These are phyloP conservation scores for Brachionus paranguensis DNA, from an alignment of 1,140 invertebrate species.

Conservation along the genomic window DNA sequence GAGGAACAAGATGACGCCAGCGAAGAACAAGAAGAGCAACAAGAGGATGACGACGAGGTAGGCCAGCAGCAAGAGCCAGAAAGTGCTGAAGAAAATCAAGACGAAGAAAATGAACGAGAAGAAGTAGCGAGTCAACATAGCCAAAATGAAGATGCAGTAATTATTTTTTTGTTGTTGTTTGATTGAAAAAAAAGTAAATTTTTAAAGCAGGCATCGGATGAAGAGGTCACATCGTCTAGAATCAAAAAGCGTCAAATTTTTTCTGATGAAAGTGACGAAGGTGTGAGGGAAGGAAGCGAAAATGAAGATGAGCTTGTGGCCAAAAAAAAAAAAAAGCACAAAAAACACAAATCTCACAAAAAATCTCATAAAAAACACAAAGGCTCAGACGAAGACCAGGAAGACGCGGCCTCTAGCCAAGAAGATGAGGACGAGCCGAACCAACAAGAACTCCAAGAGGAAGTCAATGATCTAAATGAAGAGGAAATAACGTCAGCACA, in stretches of 20 bases:
- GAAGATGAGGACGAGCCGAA: not conserved
- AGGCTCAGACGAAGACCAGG: not conserved
- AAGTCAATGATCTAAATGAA: not conserved
- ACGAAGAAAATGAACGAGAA: not conserved
- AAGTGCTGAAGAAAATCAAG: not conserved
- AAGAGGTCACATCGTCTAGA: too few relatives aligned
- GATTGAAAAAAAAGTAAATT: too few relatives aligned
- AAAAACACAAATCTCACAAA: not conserved
- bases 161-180: too few relatives aligned
- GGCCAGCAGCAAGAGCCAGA: not conserved
- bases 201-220: too few relatives aligned
- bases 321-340: slow-evolving; percentile 21
- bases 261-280: slow-evolving; percentile 7
- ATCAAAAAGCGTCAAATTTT: slow-evolving; percentile 29
- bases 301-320: not conserved
- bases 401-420: not conserved
- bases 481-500: not conserved
- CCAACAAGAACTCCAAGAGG: not conserved
- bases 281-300: not conserved
- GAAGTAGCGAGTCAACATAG: not conserved
- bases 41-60: not conserved
- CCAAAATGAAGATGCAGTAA: too few relatives aligned
- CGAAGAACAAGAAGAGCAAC: not conserved
- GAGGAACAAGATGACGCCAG: not conserved
- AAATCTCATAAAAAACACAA: slow-evolving; percentile 6